Conservation (phyloP, 2,797 vertebrate genomes). For the Fistularia tabacaria region DNA sequence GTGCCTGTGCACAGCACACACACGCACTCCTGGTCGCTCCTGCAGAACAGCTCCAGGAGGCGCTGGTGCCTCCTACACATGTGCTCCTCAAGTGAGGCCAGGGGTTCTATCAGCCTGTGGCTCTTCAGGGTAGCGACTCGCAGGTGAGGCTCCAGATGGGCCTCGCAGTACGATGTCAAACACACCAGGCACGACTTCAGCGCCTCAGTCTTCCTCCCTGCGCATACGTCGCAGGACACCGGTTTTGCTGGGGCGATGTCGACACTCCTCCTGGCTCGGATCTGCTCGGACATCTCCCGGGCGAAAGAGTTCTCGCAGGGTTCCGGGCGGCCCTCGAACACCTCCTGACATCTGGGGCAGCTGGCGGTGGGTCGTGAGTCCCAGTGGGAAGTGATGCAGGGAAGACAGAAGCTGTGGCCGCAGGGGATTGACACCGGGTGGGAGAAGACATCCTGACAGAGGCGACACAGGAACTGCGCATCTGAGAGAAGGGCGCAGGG, state of each 20-base stretch:
- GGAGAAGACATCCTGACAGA: conserved; percentile 68
- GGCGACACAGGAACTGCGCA: conserved; percentile 65
- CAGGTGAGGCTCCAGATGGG: conserved; percentile 65
- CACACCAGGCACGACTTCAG: conserved; percentile 68
- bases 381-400: conserved; percentile 65
- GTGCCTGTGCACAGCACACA: conserved; percentile 79
- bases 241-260: background rate
- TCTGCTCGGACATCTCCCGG: conserved; percentile 66
- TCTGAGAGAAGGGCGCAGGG: conserved; percentile 45
- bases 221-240: conserved; percentile 59
- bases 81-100: conserved; percentile 60
- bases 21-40: conserved; percentile 78
- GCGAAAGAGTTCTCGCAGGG: conserved; percentile 68
- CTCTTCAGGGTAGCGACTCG: conserved; percentile 50
- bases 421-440: conserved; percentile 71
- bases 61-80: conserved; percentile 71
- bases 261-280: conserved; percentile 39
- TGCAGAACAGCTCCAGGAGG: conserved; percentile 79
- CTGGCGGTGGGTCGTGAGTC: conserved; percentile 14
- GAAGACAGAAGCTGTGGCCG: conserved; percentile 73
- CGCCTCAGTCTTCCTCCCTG: conserved; percentile 31
- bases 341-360: conserved; percentile 63
- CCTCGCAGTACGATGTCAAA: conserved; percentile 66
- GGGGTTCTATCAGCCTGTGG: conserved; percentile 64
- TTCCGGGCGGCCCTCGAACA: conserved; percentile 54